Percentiles rank a stretch among this genome's conserved stretches.
These are phyloP conservation scores for Morelia viridis DNA, from an alignment of 2,797 vertebrate species.

Conservation along the genomic window DNA sequence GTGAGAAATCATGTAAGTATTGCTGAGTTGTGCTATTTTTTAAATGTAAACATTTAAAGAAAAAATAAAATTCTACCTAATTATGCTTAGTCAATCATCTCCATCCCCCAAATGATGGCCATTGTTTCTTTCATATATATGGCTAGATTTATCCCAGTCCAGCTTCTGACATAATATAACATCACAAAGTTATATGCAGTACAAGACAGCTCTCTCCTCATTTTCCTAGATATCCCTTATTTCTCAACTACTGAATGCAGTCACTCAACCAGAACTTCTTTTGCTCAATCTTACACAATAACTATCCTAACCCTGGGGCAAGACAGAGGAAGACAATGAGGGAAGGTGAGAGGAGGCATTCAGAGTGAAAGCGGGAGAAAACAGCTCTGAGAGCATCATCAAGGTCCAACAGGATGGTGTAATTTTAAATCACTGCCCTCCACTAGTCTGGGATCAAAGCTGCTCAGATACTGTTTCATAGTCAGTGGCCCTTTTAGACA, in stretches of 20 bases:
- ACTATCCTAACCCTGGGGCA: slow-evolving; percentile 25
- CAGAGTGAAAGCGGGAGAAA: slow-evolving; percentile 38
- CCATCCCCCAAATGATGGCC: neutral
- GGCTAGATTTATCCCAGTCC: neutral
- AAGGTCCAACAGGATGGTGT: slow-evolving; percentile 22
- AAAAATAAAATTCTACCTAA: neutral
- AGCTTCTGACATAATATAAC: neutral
- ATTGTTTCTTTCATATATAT: neutral
- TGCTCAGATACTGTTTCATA: slow-evolving; percentile 33
- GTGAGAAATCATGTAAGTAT: neutral
- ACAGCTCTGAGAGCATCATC: slow-evolving; percentile 23
- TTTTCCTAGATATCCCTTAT: slow-evolving; percentile 8
- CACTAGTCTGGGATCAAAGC: slow-evolving; percentile 27
- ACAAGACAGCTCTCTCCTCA: neutral
- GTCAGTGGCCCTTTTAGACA: slow-evolving; percentile 19
- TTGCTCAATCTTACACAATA: slow-evolving; percentile 33
- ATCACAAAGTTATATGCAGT: neutral
- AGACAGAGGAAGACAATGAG: slow-evolving; percentile 25
- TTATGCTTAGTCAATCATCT: neutral
- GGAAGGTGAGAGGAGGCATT: slow-evolving; percentile 32
- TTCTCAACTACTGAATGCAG: slow-evolving; percentile 22
- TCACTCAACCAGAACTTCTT: slow-evolving; percentile 34
- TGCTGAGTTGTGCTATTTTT: neutral
- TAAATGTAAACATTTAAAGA: neutral
- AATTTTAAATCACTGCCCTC: slow-evolving; percentile 36